These are phyloP conservation scores for Heteractis magnifica DNA, from an alignment of 92 coral and sea anemone genomes.

Conservation along the genomic window DNA sequence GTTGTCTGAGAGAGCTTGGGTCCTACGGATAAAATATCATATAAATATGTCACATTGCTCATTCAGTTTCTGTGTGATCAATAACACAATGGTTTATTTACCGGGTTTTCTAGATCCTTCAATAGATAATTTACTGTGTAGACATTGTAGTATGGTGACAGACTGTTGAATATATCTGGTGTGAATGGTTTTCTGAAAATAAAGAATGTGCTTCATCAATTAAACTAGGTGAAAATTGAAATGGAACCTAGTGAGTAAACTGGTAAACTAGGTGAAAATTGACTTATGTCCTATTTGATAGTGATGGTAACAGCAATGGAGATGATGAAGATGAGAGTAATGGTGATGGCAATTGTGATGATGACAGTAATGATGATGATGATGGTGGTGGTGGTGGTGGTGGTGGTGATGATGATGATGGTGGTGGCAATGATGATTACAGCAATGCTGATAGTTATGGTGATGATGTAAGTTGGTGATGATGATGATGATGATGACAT, in stretches of 20 bases:
- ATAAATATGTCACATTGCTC: not conserved
- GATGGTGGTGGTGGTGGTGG: too few species aligned
- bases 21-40: constrained; percentile 21
- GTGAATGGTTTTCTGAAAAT: constrained; percentile 71
- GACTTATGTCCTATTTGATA: too few species aligned
- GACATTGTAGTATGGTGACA: constrained; percentile 90
- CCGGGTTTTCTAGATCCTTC: constrained; percentile 69
- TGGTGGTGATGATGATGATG: too few species aligned
- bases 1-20: constrained; percentile 39
- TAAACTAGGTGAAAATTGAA: not conserved
- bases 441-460: too few species aligned
- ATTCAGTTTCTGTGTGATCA: too few species aligned
- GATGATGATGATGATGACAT: too few species aligned
- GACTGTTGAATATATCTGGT: constrained; percentile 93
- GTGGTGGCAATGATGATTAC: too few species aligned
- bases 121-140: constrained; percentile 65
- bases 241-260: too few species aligned
- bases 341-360: not conserved
- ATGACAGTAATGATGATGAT: too few species aligned
- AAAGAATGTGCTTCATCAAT: not conserved
- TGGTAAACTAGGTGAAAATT: not conserved
- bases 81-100: not conserved
- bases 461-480: too few species aligned
- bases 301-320: too few species aligned
- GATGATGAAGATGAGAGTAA: too few species aligned